Evolutionary conservation across 2,797 vertebrate species (phyloP).

Genomic region (Buceros bicornis): DNA sequence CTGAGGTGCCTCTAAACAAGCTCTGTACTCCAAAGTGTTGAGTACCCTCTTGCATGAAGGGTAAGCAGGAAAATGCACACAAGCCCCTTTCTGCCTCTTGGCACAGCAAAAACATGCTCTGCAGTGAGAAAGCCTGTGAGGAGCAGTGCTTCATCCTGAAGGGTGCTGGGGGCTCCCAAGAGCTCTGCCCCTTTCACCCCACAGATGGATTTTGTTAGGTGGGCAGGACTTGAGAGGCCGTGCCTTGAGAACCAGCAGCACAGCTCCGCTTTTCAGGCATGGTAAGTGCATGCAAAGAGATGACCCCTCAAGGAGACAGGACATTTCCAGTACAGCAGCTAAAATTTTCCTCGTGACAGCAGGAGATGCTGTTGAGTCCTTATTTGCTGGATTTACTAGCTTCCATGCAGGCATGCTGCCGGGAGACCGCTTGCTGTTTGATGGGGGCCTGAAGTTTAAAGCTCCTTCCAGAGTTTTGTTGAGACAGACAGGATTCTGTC

Average conservation of each 20-base stretch:
- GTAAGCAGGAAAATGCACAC: conserved; percentile 2
- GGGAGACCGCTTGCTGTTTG: conserved; percentile 71
- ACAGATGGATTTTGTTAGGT: conserved; percentile 8
- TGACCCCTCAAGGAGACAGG: conserved; percentile 17
- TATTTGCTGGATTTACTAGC: conserved; percentile 76
- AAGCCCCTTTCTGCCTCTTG: neutral
- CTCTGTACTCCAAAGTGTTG: conserved; percentile 33
- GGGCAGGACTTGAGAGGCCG: neutral
- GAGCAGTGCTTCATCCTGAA: neutral
- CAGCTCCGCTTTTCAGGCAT: conserved; percentile 12
- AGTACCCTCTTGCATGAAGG: conserved; percentile 44
- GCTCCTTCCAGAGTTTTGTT: conserved; percentile 78
- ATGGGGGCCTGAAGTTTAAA: conserved; percentile 75
- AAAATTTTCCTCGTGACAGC: conserved; percentile 62
- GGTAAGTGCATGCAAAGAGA: neutral
- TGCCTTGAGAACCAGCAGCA: neutral
- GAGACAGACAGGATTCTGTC: conserved; percentile 80
- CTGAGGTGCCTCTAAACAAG: conserved; percentile 70
- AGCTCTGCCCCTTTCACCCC: neutral
- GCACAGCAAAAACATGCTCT: neutral
- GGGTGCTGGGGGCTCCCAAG: neutral
- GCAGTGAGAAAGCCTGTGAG: neutral
- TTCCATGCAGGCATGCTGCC: conserved; percentile 52
- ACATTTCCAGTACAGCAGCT: conserved; percentile 65
- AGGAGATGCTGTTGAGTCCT: conserved; percentile 73